These are phyloP conservation scores for Lophius americanus DNA, from an alignment of 2,797 vertebrate genomes.

Conservation along the genomic window DNA sequence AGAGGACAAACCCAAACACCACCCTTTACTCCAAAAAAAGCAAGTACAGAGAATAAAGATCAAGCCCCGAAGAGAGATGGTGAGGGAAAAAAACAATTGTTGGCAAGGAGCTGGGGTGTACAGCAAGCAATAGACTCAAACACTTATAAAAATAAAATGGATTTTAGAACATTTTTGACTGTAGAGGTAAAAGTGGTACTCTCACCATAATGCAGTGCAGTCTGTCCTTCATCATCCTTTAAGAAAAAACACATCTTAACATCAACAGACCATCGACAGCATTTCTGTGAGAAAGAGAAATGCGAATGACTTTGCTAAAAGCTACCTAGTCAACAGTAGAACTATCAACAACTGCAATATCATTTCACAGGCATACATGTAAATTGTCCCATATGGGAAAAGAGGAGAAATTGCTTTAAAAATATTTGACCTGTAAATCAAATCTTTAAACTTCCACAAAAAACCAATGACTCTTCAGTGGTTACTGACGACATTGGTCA, in stretches of 20 bases:
- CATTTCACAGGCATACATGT: too few relatives aligned
- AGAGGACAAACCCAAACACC: conserved; percentile 17
- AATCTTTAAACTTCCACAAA: conserved; percentile 36
- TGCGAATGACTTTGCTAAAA: conserved; percentile 23
- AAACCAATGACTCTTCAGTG: not conserved
- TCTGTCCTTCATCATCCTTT: conserved; percentile 97
- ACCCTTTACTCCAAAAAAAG: too few relatives aligned
- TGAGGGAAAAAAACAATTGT: conserved; percentile 35
- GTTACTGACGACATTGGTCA: too few relatives aligned
- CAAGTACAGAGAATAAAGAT: conserved; percentile 42
- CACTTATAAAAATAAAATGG: conserved; percentile 6
- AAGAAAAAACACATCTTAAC: conserved; percentile 58
- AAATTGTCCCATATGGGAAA: too few relatives aligned
- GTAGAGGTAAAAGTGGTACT: conserved; percentile 23
- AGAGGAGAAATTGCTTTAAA: not conserved
- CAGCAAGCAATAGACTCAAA: conserved; percentile 21
- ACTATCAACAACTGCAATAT: not conserved
- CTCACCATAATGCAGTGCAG: conserved; percentile 98
- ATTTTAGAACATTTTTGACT: conserved; percentile 6
- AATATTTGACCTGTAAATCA: conserved; percentile 41
- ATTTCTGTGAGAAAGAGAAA: conserved; percentile 2
- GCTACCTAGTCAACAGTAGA: conserved; percentile 28
- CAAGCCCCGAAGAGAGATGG: conserved; percentile 32
- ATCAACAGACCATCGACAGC: conserved; percentile 33
- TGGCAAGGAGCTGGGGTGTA: conserved; percentile 24